Conservation (phyloP, 2,797 vertebrate species). For the Astyanax mexicanus region DNA sequence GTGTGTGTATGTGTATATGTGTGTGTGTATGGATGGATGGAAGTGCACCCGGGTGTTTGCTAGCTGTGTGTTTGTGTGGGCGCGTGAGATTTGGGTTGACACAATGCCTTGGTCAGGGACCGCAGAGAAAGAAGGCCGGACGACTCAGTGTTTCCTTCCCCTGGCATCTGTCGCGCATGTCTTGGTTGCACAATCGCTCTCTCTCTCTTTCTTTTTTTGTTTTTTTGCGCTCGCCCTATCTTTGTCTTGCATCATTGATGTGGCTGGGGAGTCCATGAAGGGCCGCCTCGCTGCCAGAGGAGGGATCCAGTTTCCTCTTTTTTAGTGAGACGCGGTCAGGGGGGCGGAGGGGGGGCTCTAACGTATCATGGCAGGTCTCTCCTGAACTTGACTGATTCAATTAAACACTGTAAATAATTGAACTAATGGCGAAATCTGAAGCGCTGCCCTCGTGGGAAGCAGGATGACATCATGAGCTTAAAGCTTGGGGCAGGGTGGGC, state of each 20-base stretch:
- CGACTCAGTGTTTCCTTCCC: constrained; percentile 12
- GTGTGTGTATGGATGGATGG: constrained; percentile 11
- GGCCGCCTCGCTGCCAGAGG: neutral
- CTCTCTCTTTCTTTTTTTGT: neutral
- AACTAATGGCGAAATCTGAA: constrained; percentile 53
- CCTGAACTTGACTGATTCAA: constrained; percentile 45
- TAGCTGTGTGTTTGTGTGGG: constrained; percentile 27
- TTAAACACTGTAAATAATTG: constrained; percentile 63
- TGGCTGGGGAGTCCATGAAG: constrained; percentile 12
- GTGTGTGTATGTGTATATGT: constrained; percentile 27
- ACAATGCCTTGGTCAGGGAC: neutral
- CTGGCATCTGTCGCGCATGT: constrained; percentile 24
- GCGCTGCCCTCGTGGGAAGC: constrained; percentile 47
- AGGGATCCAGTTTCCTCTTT: constrained; percentile 16
- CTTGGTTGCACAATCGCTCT: constrained; percentile 25
- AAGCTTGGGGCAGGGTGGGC: neutral
- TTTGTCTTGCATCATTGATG: constrained; percentile 33
- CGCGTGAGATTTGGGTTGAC: constrained; percentile 10
- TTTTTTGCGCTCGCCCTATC: constrained; percentile 19
- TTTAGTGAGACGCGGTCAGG: neutral
- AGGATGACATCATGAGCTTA: constrained; percentile 57
- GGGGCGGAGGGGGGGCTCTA: neutral
- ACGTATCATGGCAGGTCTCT: constrained; percentile 26
- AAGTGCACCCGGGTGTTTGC: constrained; percentile 18
- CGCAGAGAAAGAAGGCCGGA: neutral